A percentile compares a stretch with the other conserved stretches of the same genome.
Evolutionary conservation across 2,888 invertebrate genomes (phyloP).

Genomic region (Zygogramma bicolorata): DNA sequence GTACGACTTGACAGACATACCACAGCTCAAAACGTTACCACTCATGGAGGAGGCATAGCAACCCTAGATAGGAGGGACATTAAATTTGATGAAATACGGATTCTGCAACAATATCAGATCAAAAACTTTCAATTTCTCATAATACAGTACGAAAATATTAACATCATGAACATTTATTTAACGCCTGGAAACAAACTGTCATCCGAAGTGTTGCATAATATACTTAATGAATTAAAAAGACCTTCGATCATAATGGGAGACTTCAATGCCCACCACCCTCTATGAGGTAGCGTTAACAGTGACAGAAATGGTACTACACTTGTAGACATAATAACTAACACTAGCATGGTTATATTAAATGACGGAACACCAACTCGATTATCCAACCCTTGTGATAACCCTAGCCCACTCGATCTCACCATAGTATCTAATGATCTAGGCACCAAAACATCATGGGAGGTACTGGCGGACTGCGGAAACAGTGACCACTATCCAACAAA

Average conservation of each 20-base stretch:
- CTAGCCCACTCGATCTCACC: no score
- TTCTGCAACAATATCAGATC: not conserved
- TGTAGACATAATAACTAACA: no score
- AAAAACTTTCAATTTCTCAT: not conserved
- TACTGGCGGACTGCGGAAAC: no score
- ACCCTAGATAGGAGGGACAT: not conserved
- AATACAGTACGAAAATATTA: conserved; percentile 3
- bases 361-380: conserved; percentile 25
- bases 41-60: not conserved
- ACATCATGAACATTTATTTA: conserved; percentile 13
- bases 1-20: not conserved
- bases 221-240: not conserved
- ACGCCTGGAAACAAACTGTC: conserved; percentile 11
- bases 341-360: conserved; percentile 2
- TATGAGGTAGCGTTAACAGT: no score
- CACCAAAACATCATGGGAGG: no score
- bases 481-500: no score
- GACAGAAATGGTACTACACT: no score
- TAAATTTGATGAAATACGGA: not conserved
- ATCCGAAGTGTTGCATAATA: not conserved
- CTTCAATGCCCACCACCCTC: no score
- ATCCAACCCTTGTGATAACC: not conserved
- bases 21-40: not conserved
- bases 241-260: not conserved
- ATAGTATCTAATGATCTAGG: no score